Evolutionary conservation across 2,888 invertebrate genomes (phyloP).

Genomic region (Pristionchus entomophagus): DNA sequence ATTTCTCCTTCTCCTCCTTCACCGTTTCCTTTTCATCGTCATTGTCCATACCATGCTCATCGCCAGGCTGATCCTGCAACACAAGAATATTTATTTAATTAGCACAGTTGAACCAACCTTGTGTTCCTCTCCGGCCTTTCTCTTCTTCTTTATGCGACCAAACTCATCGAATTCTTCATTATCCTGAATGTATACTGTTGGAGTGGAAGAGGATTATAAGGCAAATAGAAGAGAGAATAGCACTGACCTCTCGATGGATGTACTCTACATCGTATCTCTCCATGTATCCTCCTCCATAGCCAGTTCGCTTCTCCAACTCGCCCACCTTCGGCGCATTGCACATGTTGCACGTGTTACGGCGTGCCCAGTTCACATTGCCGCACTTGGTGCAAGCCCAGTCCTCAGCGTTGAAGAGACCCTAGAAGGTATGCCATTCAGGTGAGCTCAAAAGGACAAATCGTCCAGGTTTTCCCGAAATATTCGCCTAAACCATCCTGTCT

Average conservation of each 20-base stretch:
- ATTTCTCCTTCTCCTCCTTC: constrained; percentile 48
- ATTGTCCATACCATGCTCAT: constrained; percentile 49
- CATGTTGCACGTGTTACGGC: constrained; percentile 95
- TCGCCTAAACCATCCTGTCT: too few species aligned
- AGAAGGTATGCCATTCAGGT: too few species aligned
- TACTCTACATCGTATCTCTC: constrained; percentile 87
- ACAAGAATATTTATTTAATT: too few species aligned
- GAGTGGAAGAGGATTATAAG: background rate
- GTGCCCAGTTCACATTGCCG: constrained; percentile 99
- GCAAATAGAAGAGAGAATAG: background rate
- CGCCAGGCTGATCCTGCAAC: background rate
- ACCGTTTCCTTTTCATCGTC: constrained; percentile 50
- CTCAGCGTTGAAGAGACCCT: constrained; percentile 93
- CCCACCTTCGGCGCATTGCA: constrained; percentile 92
- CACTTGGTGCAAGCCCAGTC: constrained; percentile 99
- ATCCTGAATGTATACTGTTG: too few species aligned
- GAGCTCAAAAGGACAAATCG: too few species aligned
- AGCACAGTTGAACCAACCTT: constrained; percentile 36
- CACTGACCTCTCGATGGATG: constrained; percentile 83
- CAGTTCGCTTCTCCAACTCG: constrained; percentile 63
- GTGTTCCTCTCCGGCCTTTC: constrained; percentile 62
- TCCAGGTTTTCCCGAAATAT: too few species aligned
- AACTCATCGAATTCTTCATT: constrained; percentile 96
- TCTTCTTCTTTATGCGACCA: constrained; percentile 71
- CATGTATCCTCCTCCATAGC: constrained; percentile 80